phyloP scores from a whole-genome alignment of 2,797 vertebrate genomes.

The Macrochelys suwanniensis region DNA sequence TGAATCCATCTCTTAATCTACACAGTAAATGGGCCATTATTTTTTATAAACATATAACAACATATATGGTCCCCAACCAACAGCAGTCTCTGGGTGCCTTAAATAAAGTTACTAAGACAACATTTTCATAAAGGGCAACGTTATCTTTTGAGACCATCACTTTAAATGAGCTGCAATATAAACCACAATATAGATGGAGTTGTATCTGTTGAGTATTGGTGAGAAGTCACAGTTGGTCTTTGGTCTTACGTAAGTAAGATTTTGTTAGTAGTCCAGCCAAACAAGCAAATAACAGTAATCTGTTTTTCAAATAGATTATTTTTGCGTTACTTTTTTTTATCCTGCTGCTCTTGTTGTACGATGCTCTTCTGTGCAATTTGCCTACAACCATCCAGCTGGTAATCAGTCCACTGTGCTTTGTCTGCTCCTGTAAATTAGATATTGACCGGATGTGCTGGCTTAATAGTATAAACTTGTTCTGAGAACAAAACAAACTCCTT shows the following conservation, averaged over 20 bases:
- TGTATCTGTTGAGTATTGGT: not conserved
- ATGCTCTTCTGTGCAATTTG: not conserved
- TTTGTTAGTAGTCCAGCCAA: not conserved
- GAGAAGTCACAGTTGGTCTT: fast-evolving
- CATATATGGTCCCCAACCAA: not conserved
- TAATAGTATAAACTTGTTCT: conserved; percentile 24
- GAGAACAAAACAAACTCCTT: conserved; percentile 16
- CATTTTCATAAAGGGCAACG: not conserved
- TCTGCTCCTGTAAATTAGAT: conserved; percentile 43
- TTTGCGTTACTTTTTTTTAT: not conserved
- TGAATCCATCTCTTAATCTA: not conserved
- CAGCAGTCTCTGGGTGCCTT: not conserved
- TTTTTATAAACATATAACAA: not conserved
- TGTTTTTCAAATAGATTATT: not conserved
- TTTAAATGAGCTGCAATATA: not conserved
- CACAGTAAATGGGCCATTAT: not conserved
- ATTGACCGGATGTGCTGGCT: conserved; percentile 42
- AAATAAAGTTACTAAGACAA: not conserved
- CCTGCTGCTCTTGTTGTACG: fast-evolving
- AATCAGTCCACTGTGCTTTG: not conserved
- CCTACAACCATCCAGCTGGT: not conserved
- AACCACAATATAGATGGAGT: not conserved
- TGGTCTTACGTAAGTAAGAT: not conserved
- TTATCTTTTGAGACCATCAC: not conserved
- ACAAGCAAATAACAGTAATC: not conserved